phyloP scores from a whole-genome alignment of 1,140 invertebrate species.

The Cyrtorhinus lividipennis region DNA sequence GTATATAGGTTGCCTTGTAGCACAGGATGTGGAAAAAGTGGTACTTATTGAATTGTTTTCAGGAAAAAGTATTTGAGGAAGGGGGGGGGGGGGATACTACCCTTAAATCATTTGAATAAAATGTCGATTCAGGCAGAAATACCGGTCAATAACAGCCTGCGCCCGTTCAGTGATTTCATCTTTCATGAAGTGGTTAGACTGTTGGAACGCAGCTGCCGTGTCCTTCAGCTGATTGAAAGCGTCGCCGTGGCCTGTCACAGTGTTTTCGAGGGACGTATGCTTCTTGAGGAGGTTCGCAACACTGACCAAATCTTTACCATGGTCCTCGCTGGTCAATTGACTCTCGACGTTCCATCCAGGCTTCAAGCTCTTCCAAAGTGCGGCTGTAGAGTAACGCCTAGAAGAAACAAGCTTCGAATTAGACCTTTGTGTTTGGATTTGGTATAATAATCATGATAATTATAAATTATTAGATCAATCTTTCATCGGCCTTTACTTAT shows the following conservation, averaged over 20 bases:
- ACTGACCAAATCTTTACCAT: slow-evolving; percentile 69
- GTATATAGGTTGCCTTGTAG: no score
- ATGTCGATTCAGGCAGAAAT: no score
- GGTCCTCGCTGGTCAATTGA: slow-evolving; percentile 66
- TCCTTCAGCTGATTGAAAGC: slow-evolving; percentile 62
- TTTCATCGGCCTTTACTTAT: no score
- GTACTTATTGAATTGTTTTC: no score
- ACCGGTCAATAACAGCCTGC: slow-evolving; percentile 48
- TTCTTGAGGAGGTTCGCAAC: slow-evolving; percentile 70
- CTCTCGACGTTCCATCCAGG: slow-evolving; percentile 80
- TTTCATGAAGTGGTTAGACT: slow-evolving; percentile 66
- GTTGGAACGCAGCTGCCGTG: slow-evolving; percentile 53
- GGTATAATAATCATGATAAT: no score
- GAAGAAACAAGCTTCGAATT: no score
- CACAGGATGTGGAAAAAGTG: no score
- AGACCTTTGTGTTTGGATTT: no score
- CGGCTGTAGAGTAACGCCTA: slow-evolving; percentile 68
- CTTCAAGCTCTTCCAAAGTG: slow-evolving; percentile 74
- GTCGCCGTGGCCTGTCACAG: slow-evolving; percentile 63
- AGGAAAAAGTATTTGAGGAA: no score
- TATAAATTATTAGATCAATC: no score
- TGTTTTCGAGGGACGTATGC: slow-evolving; percentile 69
- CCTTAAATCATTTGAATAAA: no score
- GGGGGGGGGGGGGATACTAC: no score
- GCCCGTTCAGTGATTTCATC: slow-evolving; percentile 65